These are phyloP conservation scores for Athene cunicularia DNA, from an alignment of 2,113 vertebrate genomes.

Conservation along the genomic window DNA sequence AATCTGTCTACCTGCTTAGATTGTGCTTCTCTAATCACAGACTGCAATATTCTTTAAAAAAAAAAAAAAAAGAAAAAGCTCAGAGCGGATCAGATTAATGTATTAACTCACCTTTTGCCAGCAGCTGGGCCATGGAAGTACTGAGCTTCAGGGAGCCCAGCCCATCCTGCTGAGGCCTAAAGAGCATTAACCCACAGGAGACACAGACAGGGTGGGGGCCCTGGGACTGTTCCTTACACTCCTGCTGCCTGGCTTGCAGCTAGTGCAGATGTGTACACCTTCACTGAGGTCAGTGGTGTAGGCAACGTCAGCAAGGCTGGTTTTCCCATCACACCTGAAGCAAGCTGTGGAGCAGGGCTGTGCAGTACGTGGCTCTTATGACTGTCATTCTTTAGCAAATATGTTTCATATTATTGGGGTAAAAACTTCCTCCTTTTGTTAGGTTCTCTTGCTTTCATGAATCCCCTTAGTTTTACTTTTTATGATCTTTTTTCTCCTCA, in stretches of 20 bases:
- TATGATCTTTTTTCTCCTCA: neutral
- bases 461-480: neutral
- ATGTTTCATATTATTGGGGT: neutral
- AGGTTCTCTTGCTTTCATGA: neutral
- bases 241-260: neutral
- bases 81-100: neutral
- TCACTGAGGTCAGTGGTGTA: neutral
- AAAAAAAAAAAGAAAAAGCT: no score
- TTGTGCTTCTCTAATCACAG: neutral
- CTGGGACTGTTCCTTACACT: neutral
- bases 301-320: neutral
- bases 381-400: neutral
- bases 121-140: neutral
- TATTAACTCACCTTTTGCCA: neutral
- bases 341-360: neutral
- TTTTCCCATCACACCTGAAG: neutral
- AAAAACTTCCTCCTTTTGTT: neutral
- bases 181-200: neutral
- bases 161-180: neutral
- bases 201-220: neutral
- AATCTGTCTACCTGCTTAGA: neutral
- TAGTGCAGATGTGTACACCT: neutral
- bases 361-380: fast-evolving
- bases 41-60: neutral
- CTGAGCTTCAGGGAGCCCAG: neutral